A percentile compares a stretch with the other conserved stretches of the same genome.
Conservation (phyloP, 2,888 invertebrate genomes). For the Lasioglossum leucozonium region DNA sequence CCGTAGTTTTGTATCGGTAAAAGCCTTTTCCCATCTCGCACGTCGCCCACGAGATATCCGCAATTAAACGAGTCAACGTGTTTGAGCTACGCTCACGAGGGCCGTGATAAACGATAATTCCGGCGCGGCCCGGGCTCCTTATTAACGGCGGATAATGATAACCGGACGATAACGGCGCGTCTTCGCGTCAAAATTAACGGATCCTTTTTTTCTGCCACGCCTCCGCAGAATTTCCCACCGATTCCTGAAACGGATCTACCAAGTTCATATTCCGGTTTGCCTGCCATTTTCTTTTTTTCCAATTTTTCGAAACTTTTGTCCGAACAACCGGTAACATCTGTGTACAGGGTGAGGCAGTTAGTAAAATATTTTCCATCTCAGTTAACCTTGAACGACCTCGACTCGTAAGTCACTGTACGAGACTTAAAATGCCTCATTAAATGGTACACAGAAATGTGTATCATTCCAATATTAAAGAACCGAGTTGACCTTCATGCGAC, state of each 20-base stretch:
- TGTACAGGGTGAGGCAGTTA: too few relatives aligned
- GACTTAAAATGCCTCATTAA: too few relatives aligned
- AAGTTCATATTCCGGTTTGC: neutral
- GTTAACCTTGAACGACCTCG: too few relatives aligned
- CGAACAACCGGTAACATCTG: neutral
- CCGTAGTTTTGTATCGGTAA: slow-evolving; percentile 51
- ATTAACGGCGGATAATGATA: slow-evolving; percentile 40
- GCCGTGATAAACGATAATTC: slow-evolving; percentile 30
- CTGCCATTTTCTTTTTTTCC: neutral
- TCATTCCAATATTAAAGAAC: too few relatives aligned
- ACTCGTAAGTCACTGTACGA: too few relatives aligned
- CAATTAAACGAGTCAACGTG: slow-evolving; percentile 41
- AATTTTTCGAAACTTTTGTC: neutral
- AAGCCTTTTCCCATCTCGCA: slow-evolving; percentile 54
- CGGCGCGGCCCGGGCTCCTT: slow-evolving; percentile 14
- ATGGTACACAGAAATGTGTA: neutral
- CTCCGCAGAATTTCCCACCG: neutral
- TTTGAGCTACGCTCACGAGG: slow-evolving; percentile 17
- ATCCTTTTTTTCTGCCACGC: neutral
- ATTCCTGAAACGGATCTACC: slow-evolving; percentile 19
- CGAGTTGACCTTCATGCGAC: too few relatives aligned
- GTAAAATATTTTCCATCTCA: neutral
- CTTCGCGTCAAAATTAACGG: neutral
- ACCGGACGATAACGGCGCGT: slow-evolving; percentile 28
- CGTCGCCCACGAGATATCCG: slow-evolving; percentile 30